These are phyloP conservation scores for Dynastes grantii DNA, from an alignment of 2,888 invertebrate species.

Conservation along the genomic window DNA sequence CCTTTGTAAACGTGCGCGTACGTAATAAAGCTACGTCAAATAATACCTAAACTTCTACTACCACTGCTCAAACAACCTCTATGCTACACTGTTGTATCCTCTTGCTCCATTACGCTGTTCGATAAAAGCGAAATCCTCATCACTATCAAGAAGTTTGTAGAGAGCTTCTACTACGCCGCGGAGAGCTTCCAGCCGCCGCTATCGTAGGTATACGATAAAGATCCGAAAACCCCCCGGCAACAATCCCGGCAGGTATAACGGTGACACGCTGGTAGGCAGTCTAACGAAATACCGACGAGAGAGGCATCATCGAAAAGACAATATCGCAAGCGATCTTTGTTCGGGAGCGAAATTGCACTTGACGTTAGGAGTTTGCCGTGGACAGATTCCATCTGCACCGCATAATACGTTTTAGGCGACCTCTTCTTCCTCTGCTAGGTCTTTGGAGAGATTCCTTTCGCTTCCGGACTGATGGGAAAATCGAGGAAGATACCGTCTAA, in stretches of 20 bases:
- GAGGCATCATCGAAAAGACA: slow-evolving; percentile 33
- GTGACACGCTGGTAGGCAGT: neutral
- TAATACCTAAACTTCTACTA: slow-evolving; percentile 9
- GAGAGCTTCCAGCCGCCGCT: neutral
- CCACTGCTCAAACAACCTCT: neutral
- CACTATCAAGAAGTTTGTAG: slow-evolving; percentile 21
- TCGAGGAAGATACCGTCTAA: too few relatives aligned
- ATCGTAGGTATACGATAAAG: neutral
- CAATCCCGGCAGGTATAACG: slow-evolving; percentile 33
- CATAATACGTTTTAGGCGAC: neutral
- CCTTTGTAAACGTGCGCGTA: neutral
- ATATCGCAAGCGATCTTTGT: slow-evolving; percentile 37
- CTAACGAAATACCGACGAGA: slow-evolving; percentile 3
- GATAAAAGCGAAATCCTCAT: slow-evolving; percentile 37
- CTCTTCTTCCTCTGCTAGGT: neutral
- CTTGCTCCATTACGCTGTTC: slow-evolving; percentile 18
- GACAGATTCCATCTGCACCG: slow-evolving; percentile 23
- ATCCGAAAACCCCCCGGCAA: slow-evolving; percentile 2
- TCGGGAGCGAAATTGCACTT: slow-evolving; percentile 32
- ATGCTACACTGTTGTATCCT: neutral
- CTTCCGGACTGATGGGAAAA: neutral
- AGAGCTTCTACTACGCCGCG: neutral
- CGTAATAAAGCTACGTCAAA: slow-evolving; percentile 8
- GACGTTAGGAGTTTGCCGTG: slow-evolving; percentile 32
- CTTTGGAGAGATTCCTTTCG: slow-evolving; percentile 2